Percentiles rank a stretch among this genome's conserved stretches.
Conservation (phyloP, 2,888 invertebrate genomes). For the Sceliomorpha sp. region DNA sequence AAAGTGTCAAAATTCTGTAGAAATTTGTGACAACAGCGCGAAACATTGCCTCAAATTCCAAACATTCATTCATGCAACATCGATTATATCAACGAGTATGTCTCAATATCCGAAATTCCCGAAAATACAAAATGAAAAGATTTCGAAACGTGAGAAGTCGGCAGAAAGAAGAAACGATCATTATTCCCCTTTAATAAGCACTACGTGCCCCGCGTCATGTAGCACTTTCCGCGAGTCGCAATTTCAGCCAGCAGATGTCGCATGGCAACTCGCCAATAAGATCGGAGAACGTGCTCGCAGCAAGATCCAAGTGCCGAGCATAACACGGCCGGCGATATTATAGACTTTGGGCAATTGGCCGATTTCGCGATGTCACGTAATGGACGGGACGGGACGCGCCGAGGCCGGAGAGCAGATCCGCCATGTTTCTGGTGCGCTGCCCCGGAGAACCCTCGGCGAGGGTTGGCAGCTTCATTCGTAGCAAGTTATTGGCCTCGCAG, state of each 20-base stretch:
- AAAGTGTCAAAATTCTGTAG: conserved; percentile 11
- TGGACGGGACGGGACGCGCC: conserved; percentile 46
- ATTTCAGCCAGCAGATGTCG: conserved; percentile 37
- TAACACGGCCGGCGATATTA: conserved; percentile 31
- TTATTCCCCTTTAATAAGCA: too few relatives aligned
- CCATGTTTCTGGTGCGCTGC: conserved; percentile 47
- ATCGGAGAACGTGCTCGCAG: conserved; percentile 23
- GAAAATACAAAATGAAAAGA: too few relatives aligned
- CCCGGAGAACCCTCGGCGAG: conserved; percentile 50
- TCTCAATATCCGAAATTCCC: too few relatives aligned
- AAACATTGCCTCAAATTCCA: too few relatives aligned
- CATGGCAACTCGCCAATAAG: conserved; percentile 36
- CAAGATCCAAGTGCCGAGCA: conserved; percentile 31
- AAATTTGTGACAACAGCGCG: conserved; percentile 13
- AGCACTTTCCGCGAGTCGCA: not conserved
- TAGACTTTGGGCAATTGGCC: conserved; percentile 46
- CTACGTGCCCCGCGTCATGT: too few relatives aligned
- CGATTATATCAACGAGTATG: too few relatives aligned
- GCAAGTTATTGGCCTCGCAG: conserved; percentile 79
- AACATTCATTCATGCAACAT: too few relatives aligned
- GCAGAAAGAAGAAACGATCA: conserved; percentile 18
- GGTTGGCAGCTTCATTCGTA: conserved; percentile 59
- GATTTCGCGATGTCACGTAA: conserved; percentile 53
- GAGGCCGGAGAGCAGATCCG: conserved; percentile 29
- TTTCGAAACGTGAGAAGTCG: conserved; percentile 4